Evolutionary conservation across 1,140 invertebrate species (phyloP), one percentile per base, ranked within the genome.

Genomic region (Aphidius gifuensis): DNA sequence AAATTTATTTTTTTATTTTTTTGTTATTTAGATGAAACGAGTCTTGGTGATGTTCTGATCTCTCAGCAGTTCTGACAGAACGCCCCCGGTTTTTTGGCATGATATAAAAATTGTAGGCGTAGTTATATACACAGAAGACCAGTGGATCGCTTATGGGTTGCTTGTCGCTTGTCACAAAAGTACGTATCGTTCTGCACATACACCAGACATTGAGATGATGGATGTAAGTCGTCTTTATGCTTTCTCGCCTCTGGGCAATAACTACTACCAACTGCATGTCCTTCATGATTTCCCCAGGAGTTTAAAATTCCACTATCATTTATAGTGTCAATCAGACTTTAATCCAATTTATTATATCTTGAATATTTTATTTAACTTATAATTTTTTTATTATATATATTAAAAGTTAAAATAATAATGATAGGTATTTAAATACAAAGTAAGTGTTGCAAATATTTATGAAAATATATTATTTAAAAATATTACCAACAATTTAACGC

Each of bases 121-220:
- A 49, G 46, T 38, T 59, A 39, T 21, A 49, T 51, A 57, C 62
- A 51, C 51, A 49, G 23, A 66, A 66, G 62, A 68, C 63, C 58
- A 55, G 66, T 60, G 54, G 61, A 68, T 61, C 66, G 66, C 61
- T 68, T 65, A 68, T 68, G 61, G 59, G 53, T 48, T 63, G 60
- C 64, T 62, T 68, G 66, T 68, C 61, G 63, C 53, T 58, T 68
- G 66, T 65, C 66, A 68, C 60, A 65, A 40, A 44, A 44, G 16
- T 38, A 9, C 53, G 16, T 32, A 32, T 32, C 23, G 54, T 58
- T 58, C 40, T 38, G 23, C 16, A 45, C 23, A 42, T 9, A 21
- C 42, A 32, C 23, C 23, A 32, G 23, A 32, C 23, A 32, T 32
- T 32, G 23, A 32, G 55, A 65, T 65, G 64, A 65, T 65, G 46